These are phyloP conservation scores for Bhutanitis thaidina DNA, from an alignment of 2,888 invertebrate species.

Conservation along the genomic window DNA sequence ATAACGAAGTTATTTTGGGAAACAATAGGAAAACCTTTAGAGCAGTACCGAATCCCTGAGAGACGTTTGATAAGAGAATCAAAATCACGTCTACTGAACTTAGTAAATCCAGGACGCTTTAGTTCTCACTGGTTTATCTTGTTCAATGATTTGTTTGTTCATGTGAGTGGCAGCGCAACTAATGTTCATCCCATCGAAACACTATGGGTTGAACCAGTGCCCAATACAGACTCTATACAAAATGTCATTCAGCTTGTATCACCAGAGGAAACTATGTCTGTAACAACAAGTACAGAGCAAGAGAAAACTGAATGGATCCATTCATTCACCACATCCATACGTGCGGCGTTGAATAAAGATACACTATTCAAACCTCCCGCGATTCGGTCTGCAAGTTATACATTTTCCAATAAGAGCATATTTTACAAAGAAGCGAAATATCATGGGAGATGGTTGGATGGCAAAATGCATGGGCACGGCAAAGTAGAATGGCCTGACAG, in stretches of 20 bases:
- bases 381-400: conserved; percentile 85
- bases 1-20: conserved; percentile 87
- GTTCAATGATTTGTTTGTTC: conserved; percentile 90
- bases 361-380: conserved; percentile 83
- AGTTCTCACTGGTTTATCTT: conserved; percentile 90
- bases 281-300: conserved; percentile 83
- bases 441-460: conserved; percentile 89
- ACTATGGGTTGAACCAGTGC: conserved; percentile 88
- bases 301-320: conserved; percentile 91
- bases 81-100: conserved; percentile 83
- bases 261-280: conserved; percentile 87
- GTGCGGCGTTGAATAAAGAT: conserved; percentile 82
- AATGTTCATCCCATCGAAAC: conserved; percentile 84
- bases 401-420: conserved; percentile 83
- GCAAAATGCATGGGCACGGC: conserved; percentile 91
- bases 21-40: conserved; percentile 82
- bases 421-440: conserved; percentile 89
- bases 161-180: conserved; percentile 84
- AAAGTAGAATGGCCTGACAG: conserved; percentile 91
- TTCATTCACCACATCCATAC: conserved; percentile 86
- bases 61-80: conserved; percentile 90
- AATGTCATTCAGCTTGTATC: conserved; percentile 85
- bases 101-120: conserved; percentile 86
- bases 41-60: conserved; percentile 81
- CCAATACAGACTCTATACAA: conserved; percentile 82